Evolutionary conservation across 2,888 invertebrate species (phyloP).

Genomic region (Folsomia manolachei): DNA sequence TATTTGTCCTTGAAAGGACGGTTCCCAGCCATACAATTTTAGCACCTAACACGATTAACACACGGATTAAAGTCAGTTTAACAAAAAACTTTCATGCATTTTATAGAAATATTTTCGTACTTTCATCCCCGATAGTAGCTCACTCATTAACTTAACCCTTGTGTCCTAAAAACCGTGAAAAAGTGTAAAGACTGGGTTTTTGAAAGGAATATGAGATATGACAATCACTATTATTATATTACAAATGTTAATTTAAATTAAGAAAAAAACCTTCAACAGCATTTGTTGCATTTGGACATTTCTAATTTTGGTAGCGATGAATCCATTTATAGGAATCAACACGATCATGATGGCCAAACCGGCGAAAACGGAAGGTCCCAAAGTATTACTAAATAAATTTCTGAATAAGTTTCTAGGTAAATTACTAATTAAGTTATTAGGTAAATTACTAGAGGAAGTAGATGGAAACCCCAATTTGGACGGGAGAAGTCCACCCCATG

Average conservation of each 20-base stretch:
- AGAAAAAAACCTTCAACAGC: conserved; percentile 59
- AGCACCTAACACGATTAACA: too few species aligned
- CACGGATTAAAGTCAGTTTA: too few species aligned
- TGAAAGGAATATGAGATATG: too few species aligned
- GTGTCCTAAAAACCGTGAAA: too few species aligned
- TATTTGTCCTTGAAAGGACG: conserved; percentile 33
- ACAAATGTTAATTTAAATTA: too few species aligned
- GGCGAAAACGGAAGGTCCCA: conserved; percentile 78
- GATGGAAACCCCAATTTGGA: conserved; percentile 79
- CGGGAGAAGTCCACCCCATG: conserved; percentile 84
- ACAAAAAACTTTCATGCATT: too few species aligned
- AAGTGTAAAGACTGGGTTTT: too few species aligned
- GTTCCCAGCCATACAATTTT: conserved; percentile 55
- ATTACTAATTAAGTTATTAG: too few species aligned
- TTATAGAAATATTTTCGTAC: too few species aligned
- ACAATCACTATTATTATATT: too few species aligned
- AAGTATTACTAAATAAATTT: conserved; percentile 30
- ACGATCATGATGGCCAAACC: conserved; percentile 92
- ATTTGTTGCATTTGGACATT: conserved; percentile 57
- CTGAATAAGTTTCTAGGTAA: too few species aligned
- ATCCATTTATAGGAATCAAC: conserved; percentile 82
- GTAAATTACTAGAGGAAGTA: conserved; percentile 71
- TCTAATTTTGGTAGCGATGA: conserved; percentile 63
- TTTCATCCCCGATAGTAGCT: conserved; percentile 88
- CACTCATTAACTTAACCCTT: conserved; percentile 88